Evolutionary conservation across 2,113 vertebrate species (phyloP).

Genomic region (Hylia prasina): DNA sequence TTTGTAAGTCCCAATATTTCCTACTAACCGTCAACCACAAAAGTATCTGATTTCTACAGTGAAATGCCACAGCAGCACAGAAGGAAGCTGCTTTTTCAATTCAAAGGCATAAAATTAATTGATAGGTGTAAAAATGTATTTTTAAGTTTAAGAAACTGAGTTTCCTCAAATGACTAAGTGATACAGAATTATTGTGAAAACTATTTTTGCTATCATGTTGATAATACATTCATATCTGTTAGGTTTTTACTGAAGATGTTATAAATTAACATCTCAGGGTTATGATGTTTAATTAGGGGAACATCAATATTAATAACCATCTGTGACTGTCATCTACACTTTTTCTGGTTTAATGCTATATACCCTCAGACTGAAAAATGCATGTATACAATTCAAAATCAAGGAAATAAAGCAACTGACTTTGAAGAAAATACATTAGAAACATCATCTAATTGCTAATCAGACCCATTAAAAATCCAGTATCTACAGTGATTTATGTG

Average conservation of each 20-base stretch:
- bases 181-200: background rate
- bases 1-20: background rate
- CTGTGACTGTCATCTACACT: background rate
- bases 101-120: background rate
- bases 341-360: background rate
- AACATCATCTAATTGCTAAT: slow-evolving; percentile 52
- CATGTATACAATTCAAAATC: background rate
- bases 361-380: background rate
- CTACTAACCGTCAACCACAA: background rate
- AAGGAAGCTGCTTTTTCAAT: background rate
- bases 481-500: slow-evolving; percentile 48
- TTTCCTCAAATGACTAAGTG: background rate
- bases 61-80: background rate
- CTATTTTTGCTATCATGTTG: slow-evolving; percentile 23
- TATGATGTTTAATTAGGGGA: slow-evolving; percentile 48
- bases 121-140: background rate
- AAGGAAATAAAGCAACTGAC: slow-evolving; percentile 9
- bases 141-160: background rate
- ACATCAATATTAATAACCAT: slow-evolving; percentile 47
- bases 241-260: background rate
- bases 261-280: background rate
- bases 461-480: slow-evolving; percentile 13
- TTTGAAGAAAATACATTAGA: slow-evolving; percentile 49
- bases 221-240: background rate
- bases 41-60: background rate